phyloP scores from a whole-genome alignment of 2,113 vertebrate species.

The Potamarius usumacintae region DNA sequence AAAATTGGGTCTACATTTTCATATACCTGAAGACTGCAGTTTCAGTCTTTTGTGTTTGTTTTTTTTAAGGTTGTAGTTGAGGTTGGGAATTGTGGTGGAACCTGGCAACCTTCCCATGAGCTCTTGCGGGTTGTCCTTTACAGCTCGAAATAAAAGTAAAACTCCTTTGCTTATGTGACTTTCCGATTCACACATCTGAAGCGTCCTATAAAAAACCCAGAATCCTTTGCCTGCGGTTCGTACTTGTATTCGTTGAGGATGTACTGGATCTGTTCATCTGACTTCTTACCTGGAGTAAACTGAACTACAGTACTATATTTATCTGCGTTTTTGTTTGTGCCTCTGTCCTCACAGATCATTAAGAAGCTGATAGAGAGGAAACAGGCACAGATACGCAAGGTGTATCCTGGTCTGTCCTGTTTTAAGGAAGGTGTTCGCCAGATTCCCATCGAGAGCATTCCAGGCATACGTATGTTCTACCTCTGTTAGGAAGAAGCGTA shows the following conservation, averaged over 20 bases:
- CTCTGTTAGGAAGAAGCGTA: not conserved
- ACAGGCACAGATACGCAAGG: slow-evolving; percentile 96
- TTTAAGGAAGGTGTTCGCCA: slow-evolving; percentile 98
- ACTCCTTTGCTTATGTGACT: not conserved
- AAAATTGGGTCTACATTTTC: not conserved
- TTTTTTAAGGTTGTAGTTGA: not conserved
- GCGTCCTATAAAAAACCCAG: not conserved
- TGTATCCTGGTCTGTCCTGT: slow-evolving; percentile 97
- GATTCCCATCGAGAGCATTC: slow-evolving; percentile 98
- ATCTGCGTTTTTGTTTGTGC: not conserved
- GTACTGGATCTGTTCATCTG: not conserved
- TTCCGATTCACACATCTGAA: not conserved
- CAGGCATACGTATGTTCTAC: slow-evolving; percentile 90
- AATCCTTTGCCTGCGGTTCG: not conserved
- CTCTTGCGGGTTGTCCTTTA: not conserved
- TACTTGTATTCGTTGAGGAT: not conserved
- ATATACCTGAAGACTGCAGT: not conserved
- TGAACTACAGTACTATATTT: not conserved
- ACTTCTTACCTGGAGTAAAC: not conserved
- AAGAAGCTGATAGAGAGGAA: slow-evolving; percentile 98
- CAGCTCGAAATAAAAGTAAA: not conserved
- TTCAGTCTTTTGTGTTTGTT: not conserved
- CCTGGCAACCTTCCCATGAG: not conserved
- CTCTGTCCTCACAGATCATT: slow-evolving; percentile 82
- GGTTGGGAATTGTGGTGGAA: not conserved